phyloP scores from a whole-genome alignment of 2,113 vertebrate species.

The Nyctereutes procyonoides region DNA sequence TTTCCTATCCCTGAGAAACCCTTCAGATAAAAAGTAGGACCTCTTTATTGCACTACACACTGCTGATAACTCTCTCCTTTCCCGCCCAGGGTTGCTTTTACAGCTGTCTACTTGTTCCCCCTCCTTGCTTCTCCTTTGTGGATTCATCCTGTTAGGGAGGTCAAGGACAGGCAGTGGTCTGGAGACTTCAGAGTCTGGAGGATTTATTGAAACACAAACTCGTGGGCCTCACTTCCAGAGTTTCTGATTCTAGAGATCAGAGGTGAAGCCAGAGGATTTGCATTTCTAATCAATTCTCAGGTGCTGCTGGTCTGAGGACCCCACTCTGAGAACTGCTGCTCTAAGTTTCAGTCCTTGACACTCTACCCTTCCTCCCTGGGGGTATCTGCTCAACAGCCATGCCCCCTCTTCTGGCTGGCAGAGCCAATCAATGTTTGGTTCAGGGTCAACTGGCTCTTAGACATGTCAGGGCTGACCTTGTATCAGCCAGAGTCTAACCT shows the following conservation, averaged over 20 bases:
- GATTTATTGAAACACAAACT: background rate
- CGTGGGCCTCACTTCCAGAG: background rate
- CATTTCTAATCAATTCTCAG: background rate
- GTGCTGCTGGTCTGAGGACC: background rate
- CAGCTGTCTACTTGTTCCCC: background rate
- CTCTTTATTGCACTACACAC: background rate
- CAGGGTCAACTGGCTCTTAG: no score
- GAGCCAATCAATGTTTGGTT: background rate
- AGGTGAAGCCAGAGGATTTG: background rate
- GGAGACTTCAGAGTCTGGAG: background rate
- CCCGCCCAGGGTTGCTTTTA: background rate
- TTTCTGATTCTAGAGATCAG: background rate
- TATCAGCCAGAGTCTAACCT: background rate
- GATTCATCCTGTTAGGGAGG: background rate
- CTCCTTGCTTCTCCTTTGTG: background rate
- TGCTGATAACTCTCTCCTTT: background rate
- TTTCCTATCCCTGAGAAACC: background rate
- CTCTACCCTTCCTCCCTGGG: background rate
- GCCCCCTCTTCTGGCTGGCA: rapidly evolving
- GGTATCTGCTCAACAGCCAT: background rate
- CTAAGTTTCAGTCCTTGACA: background rate
- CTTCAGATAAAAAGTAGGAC: background rate
- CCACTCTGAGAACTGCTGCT: background rate
- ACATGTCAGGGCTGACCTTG: background rate
- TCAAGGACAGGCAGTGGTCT: background rate